Evolutionary conservation across 2,113 vertebrate species (phyloP).

Genomic region (Ciconia maguari): DNA sequence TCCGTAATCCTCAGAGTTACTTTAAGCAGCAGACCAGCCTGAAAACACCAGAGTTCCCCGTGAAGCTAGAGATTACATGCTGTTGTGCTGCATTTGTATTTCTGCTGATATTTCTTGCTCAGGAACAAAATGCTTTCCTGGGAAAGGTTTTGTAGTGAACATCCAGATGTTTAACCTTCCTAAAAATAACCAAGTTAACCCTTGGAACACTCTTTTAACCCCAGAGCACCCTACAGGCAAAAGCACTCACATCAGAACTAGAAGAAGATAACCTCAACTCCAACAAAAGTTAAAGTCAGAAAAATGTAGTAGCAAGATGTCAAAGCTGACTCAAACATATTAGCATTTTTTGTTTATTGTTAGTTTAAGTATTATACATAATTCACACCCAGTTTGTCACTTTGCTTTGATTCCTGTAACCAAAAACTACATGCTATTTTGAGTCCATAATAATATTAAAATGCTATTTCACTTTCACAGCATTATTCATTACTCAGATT

Average conservation of each 20-base stretch:
- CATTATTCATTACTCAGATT: neutral
- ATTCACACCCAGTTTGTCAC: neutral
- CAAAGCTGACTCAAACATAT: neutral
- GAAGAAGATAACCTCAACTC: neutral
- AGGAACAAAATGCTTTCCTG: constrained; percentile 13
- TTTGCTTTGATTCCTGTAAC: neutral
- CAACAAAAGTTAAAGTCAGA: neutral
- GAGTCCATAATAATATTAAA: neutral
- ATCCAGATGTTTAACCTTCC: constrained; percentile 1
- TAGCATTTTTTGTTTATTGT: neutral
- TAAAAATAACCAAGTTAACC: constrained; percentile 13
- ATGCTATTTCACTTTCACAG: neutral
- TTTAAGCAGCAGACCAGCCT: constrained; percentile 29
- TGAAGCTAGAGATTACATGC: neutral
- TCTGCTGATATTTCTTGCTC: constrained; percentile 3
- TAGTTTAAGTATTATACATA: neutral
- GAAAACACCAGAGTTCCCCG: constrained; percentile 22
- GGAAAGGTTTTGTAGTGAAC: constrained; percentile 13
- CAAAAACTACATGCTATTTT: neutral
- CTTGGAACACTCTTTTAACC: neutral
- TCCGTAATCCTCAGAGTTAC: constrained; percentile 8
- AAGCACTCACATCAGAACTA: neutral
- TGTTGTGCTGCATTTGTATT: neutral
- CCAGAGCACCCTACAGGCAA: neutral
- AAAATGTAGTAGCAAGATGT: neutral